These are phyloP conservation scores for Alcis repandata DNA, from an alignment of 2,888 invertebrate species.

Conservation along the genomic window DNA sequence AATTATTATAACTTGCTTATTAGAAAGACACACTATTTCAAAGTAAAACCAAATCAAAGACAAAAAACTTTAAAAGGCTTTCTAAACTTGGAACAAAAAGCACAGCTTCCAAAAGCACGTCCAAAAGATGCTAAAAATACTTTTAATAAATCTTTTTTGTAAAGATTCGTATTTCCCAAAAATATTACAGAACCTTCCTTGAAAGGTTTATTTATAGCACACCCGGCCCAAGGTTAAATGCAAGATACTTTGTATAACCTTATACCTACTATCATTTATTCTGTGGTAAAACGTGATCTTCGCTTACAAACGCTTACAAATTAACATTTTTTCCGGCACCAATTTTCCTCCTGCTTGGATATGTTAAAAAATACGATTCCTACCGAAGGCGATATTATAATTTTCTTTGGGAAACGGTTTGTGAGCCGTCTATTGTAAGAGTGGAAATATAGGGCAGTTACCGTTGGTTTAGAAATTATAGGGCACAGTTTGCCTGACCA, in stretches of 20 bases:
- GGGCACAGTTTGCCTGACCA: no score
- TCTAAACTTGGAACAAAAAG: no score
- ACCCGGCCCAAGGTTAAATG: constrained; percentile 39
- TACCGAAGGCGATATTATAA: constrained; percentile 7
- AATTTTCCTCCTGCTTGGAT: constrained; percentile 23
- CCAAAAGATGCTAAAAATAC: not conserved
- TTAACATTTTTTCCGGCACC: constrained; percentile 34
- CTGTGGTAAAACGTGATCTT: constrained; percentile 39
- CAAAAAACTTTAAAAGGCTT: no score
- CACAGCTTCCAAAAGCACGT: no score
- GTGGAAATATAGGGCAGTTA: not conserved
- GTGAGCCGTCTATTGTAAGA: no score
- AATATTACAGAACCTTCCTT: constrained; percentile 19
- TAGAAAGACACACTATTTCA: no score
- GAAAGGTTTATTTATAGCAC: constrained; percentile 42
- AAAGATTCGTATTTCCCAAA: constrained; percentile 12
- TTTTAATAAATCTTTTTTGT: not conserved
- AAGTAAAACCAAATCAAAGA: no score
- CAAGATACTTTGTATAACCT: constrained; percentile 38
- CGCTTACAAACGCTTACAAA: constrained; percentile 21
- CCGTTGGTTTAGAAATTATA: no score
- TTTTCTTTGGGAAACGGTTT: constrained; percentile 11
- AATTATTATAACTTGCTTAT: no score
- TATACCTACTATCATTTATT: no score
- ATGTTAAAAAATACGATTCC: constrained; percentile 11